A percentile compares a stretch with the other conserved stretches of the same genome.
These are phyloP conservation scores for Harmothoe impar DNA, from an alignment of 2,888 invertebrate species.

Conservation along the genomic window DNA sequence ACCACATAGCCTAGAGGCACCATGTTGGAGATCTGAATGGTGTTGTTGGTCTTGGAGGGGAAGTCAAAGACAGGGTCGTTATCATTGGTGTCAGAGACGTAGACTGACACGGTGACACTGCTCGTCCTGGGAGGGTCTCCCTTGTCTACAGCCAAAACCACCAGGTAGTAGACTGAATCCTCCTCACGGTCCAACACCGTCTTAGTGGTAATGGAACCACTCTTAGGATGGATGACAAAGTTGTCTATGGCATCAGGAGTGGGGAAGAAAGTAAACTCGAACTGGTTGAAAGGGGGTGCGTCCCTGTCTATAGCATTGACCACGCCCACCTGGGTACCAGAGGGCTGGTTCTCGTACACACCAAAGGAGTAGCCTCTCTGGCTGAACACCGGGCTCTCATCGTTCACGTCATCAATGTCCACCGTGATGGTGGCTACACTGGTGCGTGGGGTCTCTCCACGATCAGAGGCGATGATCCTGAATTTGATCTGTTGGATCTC, in stretches of 20 bases:
- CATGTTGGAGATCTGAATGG: conserved; percentile 47
- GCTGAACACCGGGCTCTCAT: conserved; percentile 69
- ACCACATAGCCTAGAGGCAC: conserved; percentile 64
- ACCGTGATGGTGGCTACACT: conserved; percentile 66
- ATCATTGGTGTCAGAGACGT: conserved; percentile 63
- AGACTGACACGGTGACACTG: conserved; percentile 63
- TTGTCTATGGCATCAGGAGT: conserved; percentile 85
- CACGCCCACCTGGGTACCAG: conserved; percentile 66
- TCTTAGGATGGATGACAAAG: conserved; percentile 92
- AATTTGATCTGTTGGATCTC: conserved; percentile 66
- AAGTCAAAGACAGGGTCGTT: conserved; percentile 59
- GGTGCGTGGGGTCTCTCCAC: conserved; percentile 63
- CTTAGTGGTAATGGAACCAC: conserved; percentile 92
- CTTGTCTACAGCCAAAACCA: conserved; percentile 68
- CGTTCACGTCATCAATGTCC: conserved; percentile 69
- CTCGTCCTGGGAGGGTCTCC: conserved; percentile 65
- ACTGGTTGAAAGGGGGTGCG: conserved; percentile 64
- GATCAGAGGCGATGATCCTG: conserved; percentile 67
- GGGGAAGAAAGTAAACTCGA: conserved; percentile 64
- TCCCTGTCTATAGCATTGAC: conserved; percentile 67
- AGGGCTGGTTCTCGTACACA: conserved; percentile 69
- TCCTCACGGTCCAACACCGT: conserved; percentile 82
- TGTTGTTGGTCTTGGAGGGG: conserved; percentile 60
- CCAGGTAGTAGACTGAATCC: conserved; percentile 68
- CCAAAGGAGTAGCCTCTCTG: conserved; percentile 62